A percentile compares a stretch with the other conserved stretches of the same genome.
phyloP scores from a whole-genome alignment of 2,797 vertebrate genomes.

The Anomalospiza imberbis region DNA sequence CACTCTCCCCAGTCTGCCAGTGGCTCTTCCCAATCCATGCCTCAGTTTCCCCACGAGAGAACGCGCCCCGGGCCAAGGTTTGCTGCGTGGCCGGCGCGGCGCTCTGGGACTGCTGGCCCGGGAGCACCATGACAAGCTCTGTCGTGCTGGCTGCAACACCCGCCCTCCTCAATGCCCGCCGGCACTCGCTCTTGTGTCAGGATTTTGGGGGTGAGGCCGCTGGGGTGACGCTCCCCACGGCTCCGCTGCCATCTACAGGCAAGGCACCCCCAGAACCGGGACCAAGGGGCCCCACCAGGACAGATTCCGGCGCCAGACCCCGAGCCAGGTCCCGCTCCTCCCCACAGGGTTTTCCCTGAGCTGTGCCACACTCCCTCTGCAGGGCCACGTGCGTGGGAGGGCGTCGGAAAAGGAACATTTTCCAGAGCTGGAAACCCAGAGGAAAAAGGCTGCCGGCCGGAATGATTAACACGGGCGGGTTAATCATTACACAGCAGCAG shows the following conservation, averaged over 20 bases:
- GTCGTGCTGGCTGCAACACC: background rate
- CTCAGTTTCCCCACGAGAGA: constrained; percentile 16
- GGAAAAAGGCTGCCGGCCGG: constrained; percentile 26
- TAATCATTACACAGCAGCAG: constrained; percentile 47
- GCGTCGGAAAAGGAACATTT: background rate
- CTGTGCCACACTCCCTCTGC: background rate
- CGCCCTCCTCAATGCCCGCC: background rate
- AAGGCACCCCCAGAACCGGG: background rate
- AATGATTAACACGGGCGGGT: background rate
- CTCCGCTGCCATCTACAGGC: background rate
- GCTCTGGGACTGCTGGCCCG: background rate
- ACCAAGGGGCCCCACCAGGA: background rate
- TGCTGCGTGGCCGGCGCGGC: background rate
- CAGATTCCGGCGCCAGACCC: background rate
- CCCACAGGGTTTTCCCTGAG: background rate
- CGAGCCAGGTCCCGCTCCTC: background rate
- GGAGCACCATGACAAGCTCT: background rate
- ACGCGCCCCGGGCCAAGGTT: constrained; percentile 6
- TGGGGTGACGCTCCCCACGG: background rate
- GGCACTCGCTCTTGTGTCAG: background rate
- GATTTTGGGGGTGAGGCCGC: background rate
- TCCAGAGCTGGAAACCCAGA: constrained; percentile 46
- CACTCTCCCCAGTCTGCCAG: background rate
- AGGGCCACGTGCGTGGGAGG: constrained; percentile 18
- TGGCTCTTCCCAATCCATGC: background rate